A percentile compares a stretch with the other conserved stretches of the same genome.
Evolutionary conservation across 2,113 vertebrate genomes (phyloP).

Genomic region (Diglossa brunneiventris): DNA sequence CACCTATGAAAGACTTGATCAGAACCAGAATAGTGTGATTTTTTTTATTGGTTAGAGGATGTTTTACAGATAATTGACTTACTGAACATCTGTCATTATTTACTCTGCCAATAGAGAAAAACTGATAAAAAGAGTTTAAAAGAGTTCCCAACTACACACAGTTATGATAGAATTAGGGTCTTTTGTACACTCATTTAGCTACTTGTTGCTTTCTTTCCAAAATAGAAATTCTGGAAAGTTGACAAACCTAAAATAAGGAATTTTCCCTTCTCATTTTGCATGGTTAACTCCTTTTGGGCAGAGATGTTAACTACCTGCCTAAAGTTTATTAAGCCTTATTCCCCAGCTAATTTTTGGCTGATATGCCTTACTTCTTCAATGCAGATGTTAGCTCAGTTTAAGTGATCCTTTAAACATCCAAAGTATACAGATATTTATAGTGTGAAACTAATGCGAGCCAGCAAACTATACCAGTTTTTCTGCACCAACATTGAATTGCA

Average conservation of each 20-base stretch:
- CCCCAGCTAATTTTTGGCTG: neutral
- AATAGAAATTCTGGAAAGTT: neutral
- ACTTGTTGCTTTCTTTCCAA: neutral
- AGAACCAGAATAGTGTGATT: neutral
- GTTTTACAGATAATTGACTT: neutral
- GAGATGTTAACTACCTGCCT: neutral
- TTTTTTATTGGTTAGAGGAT: neutral
- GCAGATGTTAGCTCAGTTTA: neutral
- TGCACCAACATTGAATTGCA: neutral
- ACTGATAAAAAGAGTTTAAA: neutral
- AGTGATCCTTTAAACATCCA: neutral
- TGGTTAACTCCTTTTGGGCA: neutral
- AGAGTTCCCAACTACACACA: neutral
- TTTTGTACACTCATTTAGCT: neutral
- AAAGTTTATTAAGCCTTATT: neutral
- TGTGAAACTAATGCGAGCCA: neutral
- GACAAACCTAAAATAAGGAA: neutral
- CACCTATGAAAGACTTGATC: neutral
- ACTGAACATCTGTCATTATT: neutral
- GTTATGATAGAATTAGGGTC: neutral
- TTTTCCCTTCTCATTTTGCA: neutral
- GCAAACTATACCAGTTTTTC: neutral
- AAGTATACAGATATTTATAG: neutral
- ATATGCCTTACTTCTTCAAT: neutral
- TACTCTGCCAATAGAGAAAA: neutral